These are phyloP conservation scores for Heteronetta atricapilla DNA, from an alignment of 2,113 vertebrate genomes.

Conservation along the genomic window DNA sequence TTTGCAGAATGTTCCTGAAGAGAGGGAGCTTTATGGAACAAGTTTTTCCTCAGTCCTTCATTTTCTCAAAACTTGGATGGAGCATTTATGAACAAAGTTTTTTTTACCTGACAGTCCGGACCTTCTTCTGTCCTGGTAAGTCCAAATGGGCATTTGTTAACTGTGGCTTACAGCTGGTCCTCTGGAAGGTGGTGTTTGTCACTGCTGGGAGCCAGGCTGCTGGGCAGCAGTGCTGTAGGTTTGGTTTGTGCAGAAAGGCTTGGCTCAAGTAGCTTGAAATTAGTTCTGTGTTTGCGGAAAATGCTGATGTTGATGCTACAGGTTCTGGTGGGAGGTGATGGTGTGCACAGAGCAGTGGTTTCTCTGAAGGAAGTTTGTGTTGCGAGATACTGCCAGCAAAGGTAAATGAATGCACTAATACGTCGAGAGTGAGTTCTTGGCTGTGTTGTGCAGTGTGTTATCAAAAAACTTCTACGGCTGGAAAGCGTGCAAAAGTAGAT, in stretches of 20 bases:
- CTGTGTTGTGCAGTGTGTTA: neutral
- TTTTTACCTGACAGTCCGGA: rapidly evolving
- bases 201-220: neutral
- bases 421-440: neutral
- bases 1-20: neutral
- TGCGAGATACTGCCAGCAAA: neutral
- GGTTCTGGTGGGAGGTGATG: neutral
- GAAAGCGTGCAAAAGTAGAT: rapidly evolving
- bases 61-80: neutral
- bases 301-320: neutral
- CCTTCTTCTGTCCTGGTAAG: neutral
- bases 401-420: neutral
- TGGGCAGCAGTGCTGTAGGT: neutral
- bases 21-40: neutral
- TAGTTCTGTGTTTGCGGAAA: neutral
- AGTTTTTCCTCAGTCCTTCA: neutral
- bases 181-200: neutral
- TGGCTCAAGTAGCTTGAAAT: neutral
- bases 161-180: neutral
- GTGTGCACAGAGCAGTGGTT: neutral
- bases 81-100: rapidly evolving
- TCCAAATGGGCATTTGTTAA: neutral
- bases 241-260: neutral
- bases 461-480: neutral
- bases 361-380: neutral